Evolutionary conservation across 2,888 invertebrate genomes (phyloP), one percentile per base, ranked within the genome.

Genomic region (Conomelus anceps): DNA sequence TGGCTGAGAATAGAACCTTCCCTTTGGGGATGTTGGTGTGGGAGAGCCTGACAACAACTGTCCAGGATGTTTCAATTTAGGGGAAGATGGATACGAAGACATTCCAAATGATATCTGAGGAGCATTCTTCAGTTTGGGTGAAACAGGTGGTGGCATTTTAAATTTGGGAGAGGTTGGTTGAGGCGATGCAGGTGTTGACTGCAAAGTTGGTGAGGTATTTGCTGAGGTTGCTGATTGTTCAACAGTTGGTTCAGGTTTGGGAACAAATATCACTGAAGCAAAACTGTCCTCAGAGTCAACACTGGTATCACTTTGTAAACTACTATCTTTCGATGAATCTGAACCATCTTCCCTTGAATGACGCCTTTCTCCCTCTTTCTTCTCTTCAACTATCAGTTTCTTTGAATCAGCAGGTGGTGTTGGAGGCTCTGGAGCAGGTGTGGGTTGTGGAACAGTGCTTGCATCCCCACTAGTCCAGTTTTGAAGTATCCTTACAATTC

Each of bases 201-300:
- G 92, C 63, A 92, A 88, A 0, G 95, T 95, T 17, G 95, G 95
- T 88, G 95, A 95, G 22, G 95, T 95, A 85, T 91, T 92, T 85
- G 89, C 91, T 84, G 89, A 90, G 89, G 92, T 91, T n/a, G 63
- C 63, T 90, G 91, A 88, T 91, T 91, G 92, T 90, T 91, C 91
- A 91, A 93, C 93, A 22, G 94, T 93, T 85, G 95, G 95, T 92
- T 97, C 97, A 88, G 97, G 96, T 93, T 97, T 97, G 89, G 98
- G 98, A 92, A 98, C 96, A 93, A 96, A 98, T 92, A 98, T 98
- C 86, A 98, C 98, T 91, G 98, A 98, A 90, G 98, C 98, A 92
- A 98, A 98, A 93, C 98, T 98, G 92, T 98, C 98, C 93, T 98
- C 98, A 0, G 98, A 98, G 93, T 98, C 98, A 41, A 98, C 97